phyloP scores from a whole-genome alignment of 1,140 invertebrate genomes.

The Nebria ingens region DNA sequence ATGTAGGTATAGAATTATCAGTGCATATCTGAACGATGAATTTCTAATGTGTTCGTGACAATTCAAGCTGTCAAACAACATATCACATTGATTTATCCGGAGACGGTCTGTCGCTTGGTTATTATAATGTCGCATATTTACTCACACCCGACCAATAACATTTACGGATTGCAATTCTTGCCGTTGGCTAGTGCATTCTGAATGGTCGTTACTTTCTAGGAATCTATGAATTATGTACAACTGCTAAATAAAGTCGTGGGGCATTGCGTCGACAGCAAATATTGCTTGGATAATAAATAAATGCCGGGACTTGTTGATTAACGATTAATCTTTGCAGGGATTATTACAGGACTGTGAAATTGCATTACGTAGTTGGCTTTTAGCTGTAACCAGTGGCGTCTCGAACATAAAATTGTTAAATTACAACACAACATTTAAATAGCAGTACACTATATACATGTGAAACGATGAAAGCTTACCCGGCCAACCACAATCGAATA shows the following conservation, averaged over 20 bases:
- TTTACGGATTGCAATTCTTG: background rate
- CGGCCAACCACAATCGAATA: too few species aligned
- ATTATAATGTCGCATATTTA: slow-evolving; percentile 8
- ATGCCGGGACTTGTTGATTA: background rate
- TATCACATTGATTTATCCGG: slow-evolving; percentile 8
- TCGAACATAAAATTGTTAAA: too few species aligned
- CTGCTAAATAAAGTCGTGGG: background rate
- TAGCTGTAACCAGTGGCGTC: too few species aligned
- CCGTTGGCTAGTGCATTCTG: background rate
- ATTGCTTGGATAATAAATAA: background rate
- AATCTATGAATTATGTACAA: slow-evolving; percentile 1
- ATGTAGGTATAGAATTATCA: background rate
- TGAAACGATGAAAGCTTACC: too few species aligned
- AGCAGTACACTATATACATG: too few species aligned
- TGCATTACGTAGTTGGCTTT: too few species aligned
- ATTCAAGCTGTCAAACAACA: slow-evolving; percentile 6
- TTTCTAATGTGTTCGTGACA: slow-evolving; percentile 2
- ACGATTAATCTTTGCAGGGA: background rate
- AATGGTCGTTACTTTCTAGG: slow-evolving; percentile 7
- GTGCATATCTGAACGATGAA: slow-evolving; percentile 4
- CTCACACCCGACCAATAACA: slow-evolving; percentile 6
- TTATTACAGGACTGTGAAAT: too few species aligned
- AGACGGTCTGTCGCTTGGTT: background rate
- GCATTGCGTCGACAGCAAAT: background rate
- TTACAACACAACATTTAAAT: too few species aligned